Evolutionary conservation across 2,113 vertebrate genomes (phyloP), one percentile per base, ranked within the genome.

Genomic region (Hoplias malabaricus): DNA sequence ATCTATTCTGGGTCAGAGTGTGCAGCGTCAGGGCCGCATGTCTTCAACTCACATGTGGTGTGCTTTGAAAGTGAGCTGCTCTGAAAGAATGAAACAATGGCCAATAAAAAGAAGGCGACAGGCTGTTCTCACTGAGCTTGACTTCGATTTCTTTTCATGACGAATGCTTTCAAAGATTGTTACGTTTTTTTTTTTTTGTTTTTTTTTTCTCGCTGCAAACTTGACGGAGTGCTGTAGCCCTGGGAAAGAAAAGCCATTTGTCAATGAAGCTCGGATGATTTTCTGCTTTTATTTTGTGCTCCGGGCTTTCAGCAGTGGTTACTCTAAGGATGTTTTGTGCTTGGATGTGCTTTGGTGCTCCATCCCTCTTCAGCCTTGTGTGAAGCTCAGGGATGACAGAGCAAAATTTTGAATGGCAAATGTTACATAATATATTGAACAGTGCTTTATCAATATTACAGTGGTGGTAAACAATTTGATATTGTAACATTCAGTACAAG

Each of bases 1-100:
- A 72, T 73, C 65, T 62, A 75, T 79, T 84, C 59, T 84, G 76
- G 79, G 79, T 81, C 79, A 81, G 72, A 63, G 53, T 73, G 79
- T 79, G 76, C 76, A 25, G 57, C 56, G 19, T n/a, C 19, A 25
- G 36, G 57, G 56, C 56, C 34, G 25, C 21, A 63, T 48, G 56
- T 80, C 74, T 80, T 66, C 72, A 43, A 59, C 72, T 69, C 78
- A 80, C 62, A 68, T 80, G 69, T 25, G 29, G 53, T 14, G 61
- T 34, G n/a, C 33, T 82, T 71, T 75, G 65, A 75, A 36, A 71
- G 68, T 42, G 63, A 66, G 70, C 27, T 68, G 33, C n/a, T 29
- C 13, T 13, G 16, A 40, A 48, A 31, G 34, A 72, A 54, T 33
- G 36, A 69, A n/a, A 54, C n/a, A 4, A 36, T 12, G 25, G 29